Evolutionary conservation across 2,888 invertebrate genomes (phyloP).

Genomic region (Diloba caeruleocephala): DNA sequence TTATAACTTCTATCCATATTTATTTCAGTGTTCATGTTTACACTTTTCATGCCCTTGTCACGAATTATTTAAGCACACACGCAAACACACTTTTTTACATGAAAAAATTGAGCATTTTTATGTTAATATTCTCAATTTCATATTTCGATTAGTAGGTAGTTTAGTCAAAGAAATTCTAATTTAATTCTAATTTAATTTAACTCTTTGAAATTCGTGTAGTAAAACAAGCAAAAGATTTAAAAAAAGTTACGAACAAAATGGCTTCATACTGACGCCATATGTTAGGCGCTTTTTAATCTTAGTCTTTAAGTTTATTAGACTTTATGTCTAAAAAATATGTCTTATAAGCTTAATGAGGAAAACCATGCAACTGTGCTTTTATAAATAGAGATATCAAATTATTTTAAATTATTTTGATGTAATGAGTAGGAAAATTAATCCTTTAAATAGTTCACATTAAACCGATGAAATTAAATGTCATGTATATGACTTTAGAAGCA

Average conservation of each 20-base stretch:
- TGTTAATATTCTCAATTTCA: constrained; percentile 52
- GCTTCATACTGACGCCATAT: constrained; percentile 29
- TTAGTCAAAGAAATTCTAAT: too few relatives aligned
- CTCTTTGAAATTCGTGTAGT: constrained; percentile 46
- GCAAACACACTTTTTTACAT: constrained; percentile 37
- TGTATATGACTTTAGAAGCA: too few relatives aligned
- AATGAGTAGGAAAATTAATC: too few relatives aligned
- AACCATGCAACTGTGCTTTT: constrained; percentile 38
- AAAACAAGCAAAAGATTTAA: constrained; percentile 34
- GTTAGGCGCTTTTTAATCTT: constrained; percentile 43
- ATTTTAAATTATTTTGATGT: too few relatives aligned
- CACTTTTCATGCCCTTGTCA: constrained; percentile 18
- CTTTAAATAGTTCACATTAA: too few relatives aligned
- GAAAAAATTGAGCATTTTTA: constrained; percentile 55
- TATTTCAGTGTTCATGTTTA: neutral
- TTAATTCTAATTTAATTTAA: too few relatives aligned
- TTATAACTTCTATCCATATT: neutral
- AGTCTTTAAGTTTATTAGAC: constrained; percentile 48
- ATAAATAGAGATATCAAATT: too few relatives aligned
- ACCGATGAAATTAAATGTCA: too few relatives aligned
- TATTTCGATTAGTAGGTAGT: constrained; percentile 46
- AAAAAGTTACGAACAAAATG: constrained; percentile 31
- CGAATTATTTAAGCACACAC: constrained; percentile 48
- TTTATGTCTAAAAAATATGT: constrained; percentile 37
- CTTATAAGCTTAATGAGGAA: constrained; percentile 34